These are phyloP conservation scores for Chaetogeoica ovagalla DNA, from an alignment of 2,888 invertebrate genomes.

Conservation along the genomic window DNA sequence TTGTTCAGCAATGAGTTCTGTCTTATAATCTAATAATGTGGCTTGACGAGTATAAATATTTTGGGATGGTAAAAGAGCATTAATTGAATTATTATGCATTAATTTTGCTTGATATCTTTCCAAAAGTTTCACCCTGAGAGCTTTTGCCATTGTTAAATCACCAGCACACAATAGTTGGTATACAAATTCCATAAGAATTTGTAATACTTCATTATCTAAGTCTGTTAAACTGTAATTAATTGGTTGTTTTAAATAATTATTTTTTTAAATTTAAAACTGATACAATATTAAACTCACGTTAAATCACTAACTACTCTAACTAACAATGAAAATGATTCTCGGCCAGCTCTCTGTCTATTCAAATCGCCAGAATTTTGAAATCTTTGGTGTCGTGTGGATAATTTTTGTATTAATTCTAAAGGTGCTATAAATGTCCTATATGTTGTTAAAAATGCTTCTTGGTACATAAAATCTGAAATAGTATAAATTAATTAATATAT, in stretches of 20 bases:
- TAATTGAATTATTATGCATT: slow-evolving; percentile 62
- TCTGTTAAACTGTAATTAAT: slow-evolving; percentile 73
- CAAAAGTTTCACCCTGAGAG: slow-evolving; percentile 84
- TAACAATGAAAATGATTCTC: slow-evolving; percentile 88
- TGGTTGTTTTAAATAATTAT: slow-evolving; percentile 19
- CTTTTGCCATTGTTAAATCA: slow-evolving; percentile 87
- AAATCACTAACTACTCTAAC: slow-evolving; percentile 94
- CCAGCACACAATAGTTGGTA: slow-evolving; percentile 90
- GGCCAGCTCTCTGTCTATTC: slow-evolving; percentile 74
- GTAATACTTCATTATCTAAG: slow-evolving; percentile 76
- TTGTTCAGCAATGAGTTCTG: slow-evolving; percentile 94
- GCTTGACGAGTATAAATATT: slow-evolving; percentile 64
- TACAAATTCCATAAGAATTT: slow-evolving; percentile 88
- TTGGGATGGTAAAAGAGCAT: slow-evolving; percentile 61
- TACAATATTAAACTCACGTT: slow-evolving; percentile 72
- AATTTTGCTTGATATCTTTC: slow-evolving; percentile 75
- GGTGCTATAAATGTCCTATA: slow-evolving; percentile 95
- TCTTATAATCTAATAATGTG: slow-evolving; percentile 87
- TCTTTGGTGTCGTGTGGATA: slow-evolving; percentile 77
- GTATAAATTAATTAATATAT: slow-evolving; percentile 29
- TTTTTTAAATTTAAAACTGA: background rate
- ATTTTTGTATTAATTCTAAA: slow-evolving; percentile 79
- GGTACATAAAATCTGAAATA: slow-evolving; percentile 81
- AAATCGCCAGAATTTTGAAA: slow-evolving; percentile 72
- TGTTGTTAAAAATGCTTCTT: slow-evolving; percentile 97